Conservation (phyloP, 1,140 invertebrate species). For the Drosophila biarmipes region DNA sequence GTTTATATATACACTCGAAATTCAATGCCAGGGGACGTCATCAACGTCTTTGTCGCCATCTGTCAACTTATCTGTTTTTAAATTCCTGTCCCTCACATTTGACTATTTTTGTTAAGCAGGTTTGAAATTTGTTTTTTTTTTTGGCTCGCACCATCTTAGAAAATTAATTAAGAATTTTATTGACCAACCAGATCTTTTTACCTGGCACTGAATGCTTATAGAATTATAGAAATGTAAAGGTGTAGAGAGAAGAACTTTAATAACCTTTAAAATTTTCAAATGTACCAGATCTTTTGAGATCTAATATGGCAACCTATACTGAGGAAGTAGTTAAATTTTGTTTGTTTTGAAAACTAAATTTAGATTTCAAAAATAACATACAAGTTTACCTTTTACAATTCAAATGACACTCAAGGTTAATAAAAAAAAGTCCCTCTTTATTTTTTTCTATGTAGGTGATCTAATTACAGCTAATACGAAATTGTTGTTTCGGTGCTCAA, state of each 20-base stretch:
- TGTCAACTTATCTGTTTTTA: slow-evolving; percentile 58
- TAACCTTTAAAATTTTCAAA: not conserved
- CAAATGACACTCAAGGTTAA: no score
- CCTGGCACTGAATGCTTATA: slow-evolving; percentile 32
- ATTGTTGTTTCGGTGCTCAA: slow-evolving; percentile 6
- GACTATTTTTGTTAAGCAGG: slow-evolving; percentile 51
- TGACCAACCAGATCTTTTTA: slow-evolving; percentile 28
- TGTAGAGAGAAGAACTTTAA: no score
- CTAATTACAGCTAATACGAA: slow-evolving; percentile 9
- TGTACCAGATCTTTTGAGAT: not conserved
- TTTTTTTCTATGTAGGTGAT: not conserved
- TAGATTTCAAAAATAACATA: no score
- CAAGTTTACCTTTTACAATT: no score
- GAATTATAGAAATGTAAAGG: slow-evolving; percentile 57
- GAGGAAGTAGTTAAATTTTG: no score
- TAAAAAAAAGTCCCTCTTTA: not conserved
- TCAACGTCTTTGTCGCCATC: slow-evolving; percentile 69
- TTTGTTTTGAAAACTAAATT: no score
- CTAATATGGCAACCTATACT: not conserved
- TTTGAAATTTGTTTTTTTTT: slow-evolving; percentile 29
- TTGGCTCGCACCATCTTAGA: slow-evolving; percentile 8
- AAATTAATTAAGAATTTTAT: slow-evolving; percentile 65
- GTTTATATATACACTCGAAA: slow-evolving; percentile 42
- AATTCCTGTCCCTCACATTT: slow-evolving; percentile 31
- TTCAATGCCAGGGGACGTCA: slow-evolving; percentile 65